phyloP scores from a whole-genome alignment of 64 coral and sea anemone genomes.

The Platygyra sinensis region DNA sequence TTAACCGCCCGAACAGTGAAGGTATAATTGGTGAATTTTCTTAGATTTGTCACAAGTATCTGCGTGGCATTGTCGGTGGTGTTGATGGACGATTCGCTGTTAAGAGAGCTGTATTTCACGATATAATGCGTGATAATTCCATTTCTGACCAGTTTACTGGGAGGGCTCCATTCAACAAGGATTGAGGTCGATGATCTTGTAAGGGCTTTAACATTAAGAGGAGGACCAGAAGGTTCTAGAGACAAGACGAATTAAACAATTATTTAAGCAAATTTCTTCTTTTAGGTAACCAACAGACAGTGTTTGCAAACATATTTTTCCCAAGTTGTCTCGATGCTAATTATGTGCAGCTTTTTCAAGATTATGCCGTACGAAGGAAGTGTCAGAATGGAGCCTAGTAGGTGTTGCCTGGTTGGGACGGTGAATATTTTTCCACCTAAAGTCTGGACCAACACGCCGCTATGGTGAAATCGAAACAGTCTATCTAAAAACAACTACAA shows the following conservation, averaged over 20 bases:
- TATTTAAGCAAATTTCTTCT: no score
- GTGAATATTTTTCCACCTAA: no score
- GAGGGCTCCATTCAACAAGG: constrained; percentile 66
- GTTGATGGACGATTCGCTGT: not conserved
- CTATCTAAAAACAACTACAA: no score
- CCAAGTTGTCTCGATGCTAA: no score
- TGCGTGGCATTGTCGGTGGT: constrained; percentile 55
- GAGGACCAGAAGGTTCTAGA: constrained; percentile 64
- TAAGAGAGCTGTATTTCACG: constrained; percentile 48
- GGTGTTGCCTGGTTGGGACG: no score
- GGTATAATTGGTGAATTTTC: constrained; percentile 69
- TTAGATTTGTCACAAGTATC: constrained; percentile 21
- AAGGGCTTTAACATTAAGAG: constrained; percentile 43
- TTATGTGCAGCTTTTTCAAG: no score
- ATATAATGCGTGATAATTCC: constrained; percentile 65
- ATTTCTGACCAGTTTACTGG: constrained; percentile 44
- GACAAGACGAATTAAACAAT: not conserved
- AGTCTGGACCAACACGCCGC: no score
- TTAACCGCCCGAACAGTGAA: constrained; percentile 68
- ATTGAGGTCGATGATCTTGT: constrained; percentile 59
- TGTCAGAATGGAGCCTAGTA: no score
- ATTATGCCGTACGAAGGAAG: no score
- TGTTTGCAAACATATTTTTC: no score
- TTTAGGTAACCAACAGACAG: no score
- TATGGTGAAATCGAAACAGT: no score